Conservation (phyloP, 1,140 invertebrate genomes). For the Daktulosphaira vitifoliae region DNA sequence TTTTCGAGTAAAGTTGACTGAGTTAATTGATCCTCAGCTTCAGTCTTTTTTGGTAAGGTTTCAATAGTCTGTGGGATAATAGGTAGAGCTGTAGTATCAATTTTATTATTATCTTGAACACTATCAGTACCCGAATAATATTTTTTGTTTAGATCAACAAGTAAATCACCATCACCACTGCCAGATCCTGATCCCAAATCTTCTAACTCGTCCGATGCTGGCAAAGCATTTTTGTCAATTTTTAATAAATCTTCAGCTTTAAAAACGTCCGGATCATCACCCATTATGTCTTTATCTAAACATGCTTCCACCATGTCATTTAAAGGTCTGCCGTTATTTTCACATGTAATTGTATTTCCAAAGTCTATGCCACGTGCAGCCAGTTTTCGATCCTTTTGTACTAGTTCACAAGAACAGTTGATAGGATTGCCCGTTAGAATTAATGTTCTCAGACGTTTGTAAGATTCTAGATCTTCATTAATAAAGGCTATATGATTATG, state of each 20-base stretch:
- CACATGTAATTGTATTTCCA: not conserved
- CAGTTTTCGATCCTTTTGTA: not conserved
- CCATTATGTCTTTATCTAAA: conserved; percentile 18
- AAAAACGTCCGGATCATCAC: not conserved
- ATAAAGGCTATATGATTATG: not conserved
- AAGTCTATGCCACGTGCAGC: not conserved
- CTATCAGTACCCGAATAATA: no score
- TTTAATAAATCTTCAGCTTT: not conserved
- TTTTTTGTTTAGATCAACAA: no score
- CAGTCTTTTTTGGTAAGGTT: no score
- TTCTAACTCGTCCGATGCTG: not conserved
- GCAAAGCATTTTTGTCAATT: not conserved
- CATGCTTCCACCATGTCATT: not conserved
- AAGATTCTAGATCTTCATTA: not conserved
- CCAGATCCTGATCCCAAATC: conserved; percentile 18
- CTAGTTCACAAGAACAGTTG: conserved; percentile 7
- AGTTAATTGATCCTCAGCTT: no score
- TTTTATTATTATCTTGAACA: no score
- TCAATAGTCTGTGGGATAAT: no score
- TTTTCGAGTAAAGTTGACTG: no score
- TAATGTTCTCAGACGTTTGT: conserved; percentile 8
- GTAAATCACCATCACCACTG: conserved; percentile 3
- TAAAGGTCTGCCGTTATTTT: not conserved
- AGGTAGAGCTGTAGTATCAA: no score
- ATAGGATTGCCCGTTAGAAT: conserved; percentile 15